Evolutionary conservation across 2,888 invertebrate genomes (phyloP), one percentile per base, ranked within the genome.

Genomic region (Pristionchus entomophagus): DNA sequence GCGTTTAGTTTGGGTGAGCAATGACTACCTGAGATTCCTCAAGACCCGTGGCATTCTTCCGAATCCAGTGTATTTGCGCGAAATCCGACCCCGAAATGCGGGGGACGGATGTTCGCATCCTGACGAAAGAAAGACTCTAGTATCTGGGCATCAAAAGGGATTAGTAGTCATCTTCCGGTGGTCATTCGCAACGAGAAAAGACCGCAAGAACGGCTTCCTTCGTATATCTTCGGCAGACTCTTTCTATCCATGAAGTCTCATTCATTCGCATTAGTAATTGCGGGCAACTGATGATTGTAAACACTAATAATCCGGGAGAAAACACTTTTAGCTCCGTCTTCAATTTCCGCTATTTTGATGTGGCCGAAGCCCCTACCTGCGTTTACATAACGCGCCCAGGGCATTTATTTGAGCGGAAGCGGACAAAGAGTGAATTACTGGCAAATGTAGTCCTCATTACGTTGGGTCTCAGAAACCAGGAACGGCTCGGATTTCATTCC

Each of bases 341-440:
- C 65, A 65, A 65, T 65, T 65, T 65, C 65, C 38, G 65, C 65
- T 65, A 35, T 65, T 65, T 65, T 65, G 65, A 65, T 35, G 35
- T 32, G 19, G 35, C 2, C 65, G 45, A n/a, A 45, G 45, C 14
- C 62, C 35, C 65, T 65, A 65, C 65, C 65, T 65, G 65, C 65
- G 65, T 65, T 65, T 65, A 65, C 35, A 19, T 65, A 65, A 65
- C 35, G 35, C 65, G 35, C 38, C 14, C 14, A 2, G 35, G 35
- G 19, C 35, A 65, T 14, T 10, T 10, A 45, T 45, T 45, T 45
- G 17, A 59, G 59, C 29, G 59, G 65, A 65, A 62, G 32, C 22
- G 45, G 45, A 14, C 45, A 45, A 14, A 10, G 45, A 6, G 14
- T 10, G 8, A 45, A 45, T 10, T 14, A 45, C 45, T 45, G 45